phyloP scores from a whole-genome alignment of 2,797 vertebrate genomes.

The Emys orbicularis region DNA sequence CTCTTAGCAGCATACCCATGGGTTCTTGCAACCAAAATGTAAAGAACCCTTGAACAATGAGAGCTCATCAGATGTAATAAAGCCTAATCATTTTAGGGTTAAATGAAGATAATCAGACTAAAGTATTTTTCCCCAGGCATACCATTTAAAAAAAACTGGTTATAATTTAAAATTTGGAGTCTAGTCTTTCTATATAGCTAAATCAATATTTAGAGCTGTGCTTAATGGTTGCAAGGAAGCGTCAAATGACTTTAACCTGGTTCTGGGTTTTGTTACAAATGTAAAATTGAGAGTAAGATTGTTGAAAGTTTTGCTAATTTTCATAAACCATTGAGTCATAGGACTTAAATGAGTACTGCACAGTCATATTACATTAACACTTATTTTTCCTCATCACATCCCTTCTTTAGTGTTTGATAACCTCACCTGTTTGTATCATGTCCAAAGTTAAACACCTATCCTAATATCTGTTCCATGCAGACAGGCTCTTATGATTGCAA shows the following conservation, averaged over 20 bases:
- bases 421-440: background rate
- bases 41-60: constrained; percentile 15
- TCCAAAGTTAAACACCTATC: background rate
- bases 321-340: background rate
- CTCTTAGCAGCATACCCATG: background rate
- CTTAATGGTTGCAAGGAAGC: background rate
- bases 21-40: constrained; percentile 5
- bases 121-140: background rate
- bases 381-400: background rate
- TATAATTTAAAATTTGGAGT: constrained; percentile 5
- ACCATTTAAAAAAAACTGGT: background rate
- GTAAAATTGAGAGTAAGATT: background rate
- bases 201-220: background rate
- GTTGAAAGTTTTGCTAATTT: background rate
- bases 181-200: background rate
- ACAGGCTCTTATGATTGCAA: background rate
- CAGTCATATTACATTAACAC: background rate
- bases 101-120: constrained; percentile 1
- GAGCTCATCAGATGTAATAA: background rate
- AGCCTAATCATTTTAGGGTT: constrained; percentile 29
- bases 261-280: background rate
- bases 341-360: background rate
- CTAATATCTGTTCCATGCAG: background rate
- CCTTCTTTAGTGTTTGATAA: background rate
- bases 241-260: background rate